phyloP scores from a whole-genome alignment of 2,888 invertebrate genomes.

The Drosophila buzzatii region DNA sequence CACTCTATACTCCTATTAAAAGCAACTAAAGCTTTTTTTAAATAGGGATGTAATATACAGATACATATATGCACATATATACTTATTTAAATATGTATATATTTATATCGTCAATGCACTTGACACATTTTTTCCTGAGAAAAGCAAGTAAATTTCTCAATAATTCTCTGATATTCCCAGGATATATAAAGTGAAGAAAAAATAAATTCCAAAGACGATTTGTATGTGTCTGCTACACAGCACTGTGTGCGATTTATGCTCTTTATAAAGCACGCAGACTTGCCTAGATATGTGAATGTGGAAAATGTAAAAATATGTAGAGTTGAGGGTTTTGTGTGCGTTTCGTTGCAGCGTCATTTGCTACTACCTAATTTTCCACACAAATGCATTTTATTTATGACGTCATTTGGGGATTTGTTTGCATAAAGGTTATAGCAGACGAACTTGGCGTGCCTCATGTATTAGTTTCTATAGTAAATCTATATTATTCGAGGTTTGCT shows the following conservation, averaged over 20 bases:
- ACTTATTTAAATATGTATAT: neutral
- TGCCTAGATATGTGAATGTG: neutral
- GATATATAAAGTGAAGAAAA: slow-evolving; percentile 30
- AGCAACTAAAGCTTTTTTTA: neutral
- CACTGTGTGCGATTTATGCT: slow-evolving; percentile 63
- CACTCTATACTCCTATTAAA: neutral
- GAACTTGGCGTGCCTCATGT: slow-evolving; percentile 23
- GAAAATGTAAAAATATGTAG: slow-evolving; percentile 51
- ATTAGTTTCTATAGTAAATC: slow-evolving; percentile 7
- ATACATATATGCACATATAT: neutral
- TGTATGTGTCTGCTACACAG: slow-evolving; percentile 66
- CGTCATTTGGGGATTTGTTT: slow-evolving; percentile 54
- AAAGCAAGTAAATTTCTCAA: slow-evolving; percentile 27
- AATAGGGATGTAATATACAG: neutral
- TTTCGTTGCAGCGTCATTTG: slow-evolving; percentile 30
- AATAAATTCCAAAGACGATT: slow-evolving; percentile 52
- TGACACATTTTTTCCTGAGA: slow-evolving; percentile 25
- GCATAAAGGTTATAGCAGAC: slow-evolving; percentile 17
- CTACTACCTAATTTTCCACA: slow-evolving; percentile 70
- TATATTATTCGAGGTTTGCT: neutral
- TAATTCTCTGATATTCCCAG: slow-evolving; percentile 32
- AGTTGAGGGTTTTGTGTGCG: slow-evolving; percentile 32
- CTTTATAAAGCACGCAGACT: slow-evolving; percentile 5
- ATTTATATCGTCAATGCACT: neutral
- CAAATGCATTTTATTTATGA: slow-evolving; percentile 77